Percentiles rank a stretch among this genome's conserved stretches.
Conservation (phyloP, 2,797 vertebrate species). For the Xerus rutilus region DNA sequence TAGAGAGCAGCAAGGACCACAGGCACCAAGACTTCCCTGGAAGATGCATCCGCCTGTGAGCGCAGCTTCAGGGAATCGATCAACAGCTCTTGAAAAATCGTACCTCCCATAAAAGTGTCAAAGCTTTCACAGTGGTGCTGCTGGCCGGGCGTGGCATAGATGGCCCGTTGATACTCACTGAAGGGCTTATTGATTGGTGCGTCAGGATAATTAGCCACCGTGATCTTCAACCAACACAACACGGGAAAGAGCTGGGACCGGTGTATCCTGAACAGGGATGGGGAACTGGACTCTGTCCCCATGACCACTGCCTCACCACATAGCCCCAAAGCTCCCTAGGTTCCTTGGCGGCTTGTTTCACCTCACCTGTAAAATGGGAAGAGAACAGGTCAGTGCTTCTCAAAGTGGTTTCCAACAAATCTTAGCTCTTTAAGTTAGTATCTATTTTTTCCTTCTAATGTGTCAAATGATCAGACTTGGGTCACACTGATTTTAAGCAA, state of each 20-base stretch:
- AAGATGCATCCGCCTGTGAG: not conserved
- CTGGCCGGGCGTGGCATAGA: conserved; percentile 21
- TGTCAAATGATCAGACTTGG: not conserved
- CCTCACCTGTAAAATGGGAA: not conserved
- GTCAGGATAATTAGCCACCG: conserved; percentile 50
- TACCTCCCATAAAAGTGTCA: conserved; percentile 56
- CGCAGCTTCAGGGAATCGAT: conserved; percentile 29
- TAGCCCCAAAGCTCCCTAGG: not conserved
- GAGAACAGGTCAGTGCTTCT: not conserved
- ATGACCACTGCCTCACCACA: fast-evolving
- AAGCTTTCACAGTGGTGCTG: not conserved
- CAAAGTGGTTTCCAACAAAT: not conserved
- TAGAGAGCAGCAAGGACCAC: not conserved
- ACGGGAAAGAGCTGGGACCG: not conserved
- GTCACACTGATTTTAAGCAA: not conserved
- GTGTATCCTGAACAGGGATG: not conserved
- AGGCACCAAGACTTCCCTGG: not conserved
- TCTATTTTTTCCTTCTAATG: not conserved
- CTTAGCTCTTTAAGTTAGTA: not conserved
- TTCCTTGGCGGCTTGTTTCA: not conserved
- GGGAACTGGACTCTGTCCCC: not conserved
- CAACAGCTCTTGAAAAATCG: conserved; percentile 59
- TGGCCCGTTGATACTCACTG: conserved; percentile 55
- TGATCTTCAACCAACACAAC: conserved; percentile 22
- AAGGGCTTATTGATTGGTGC: conserved; percentile 63